Percentiles rank a stretch among this genome's conserved stretches.
Evolutionary conservation across 2,888 invertebrate species (phyloP).

Genomic region (Hypselothyrea guttata): DNA sequence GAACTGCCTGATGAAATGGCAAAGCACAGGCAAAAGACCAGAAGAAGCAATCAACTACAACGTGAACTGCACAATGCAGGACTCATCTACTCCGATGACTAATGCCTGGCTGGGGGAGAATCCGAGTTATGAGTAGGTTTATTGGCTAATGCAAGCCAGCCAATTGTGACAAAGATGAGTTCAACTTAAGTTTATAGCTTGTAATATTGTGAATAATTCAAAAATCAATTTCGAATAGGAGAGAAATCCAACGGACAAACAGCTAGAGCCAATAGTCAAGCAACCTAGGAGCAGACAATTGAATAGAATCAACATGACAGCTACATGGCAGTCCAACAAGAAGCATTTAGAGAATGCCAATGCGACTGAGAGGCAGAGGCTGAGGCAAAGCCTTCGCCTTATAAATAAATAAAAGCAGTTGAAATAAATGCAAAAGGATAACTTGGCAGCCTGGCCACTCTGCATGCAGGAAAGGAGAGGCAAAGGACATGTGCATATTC

Average conservation of each 20-base stretch:
- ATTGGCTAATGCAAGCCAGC: slow-evolving; percentile 58
- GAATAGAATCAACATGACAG: slow-evolving; percentile 65
- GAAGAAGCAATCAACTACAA: slow-evolving; percentile 61
- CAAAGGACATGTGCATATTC: slow-evolving; percentile 59
- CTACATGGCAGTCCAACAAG: slow-evolving; percentile 56
- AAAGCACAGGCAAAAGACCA: background rate
- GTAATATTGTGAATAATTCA: slow-evolving; percentile 66
- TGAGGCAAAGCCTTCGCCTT: slow-evolving; percentile 41
- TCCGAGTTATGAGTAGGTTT: slow-evolving; percentile 41
- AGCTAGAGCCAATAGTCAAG: slow-evolving; percentile 21
- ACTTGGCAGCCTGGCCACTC: slow-evolving; percentile 14
- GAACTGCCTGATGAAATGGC: slow-evolving; percentile 52
- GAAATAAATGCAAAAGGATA: slow-evolving; percentile 64
- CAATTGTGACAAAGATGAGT: slow-evolving; percentile 47
- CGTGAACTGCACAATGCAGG: slow-evolving; percentile 39
- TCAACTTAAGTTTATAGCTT: background rate
- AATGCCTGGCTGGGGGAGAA: slow-evolving; percentile 30
- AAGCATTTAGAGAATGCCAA: slow-evolving; percentile 40
- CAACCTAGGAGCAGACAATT: slow-evolving; percentile 46
- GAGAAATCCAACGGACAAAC: slow-evolving; percentile 35
- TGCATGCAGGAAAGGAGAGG: slow-evolving; percentile 8
- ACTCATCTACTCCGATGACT: slow-evolving; percentile 54
- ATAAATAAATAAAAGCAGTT: slow-evolving; percentile 71
- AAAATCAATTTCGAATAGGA: slow-evolving; percentile 64
- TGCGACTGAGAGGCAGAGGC: background rate